Percentiles rank a stretch among this genome's conserved stretches.
These are phyloP conservation scores for Oenanthe oenanthe DNA, from an alignment of 2,113 vertebrate species.

Conservation along the genomic window DNA sequence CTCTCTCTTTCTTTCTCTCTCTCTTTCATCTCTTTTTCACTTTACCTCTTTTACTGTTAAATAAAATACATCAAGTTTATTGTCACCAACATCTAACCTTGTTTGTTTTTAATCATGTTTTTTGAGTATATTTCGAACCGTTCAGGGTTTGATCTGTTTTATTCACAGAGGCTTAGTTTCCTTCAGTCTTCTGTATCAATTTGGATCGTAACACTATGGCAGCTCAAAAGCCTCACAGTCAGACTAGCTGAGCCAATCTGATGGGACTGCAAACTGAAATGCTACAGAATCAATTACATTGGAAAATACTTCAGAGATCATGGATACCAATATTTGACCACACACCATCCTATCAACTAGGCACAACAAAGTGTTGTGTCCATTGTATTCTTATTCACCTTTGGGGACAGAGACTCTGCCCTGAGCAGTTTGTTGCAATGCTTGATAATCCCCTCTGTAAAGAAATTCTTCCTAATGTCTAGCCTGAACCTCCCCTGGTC, in stretches of 20 bases:
- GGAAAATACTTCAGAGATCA: neutral
- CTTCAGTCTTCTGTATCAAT: neutral
- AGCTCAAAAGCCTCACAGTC: neutral
- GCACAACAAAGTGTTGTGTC: too few relatives aligned
- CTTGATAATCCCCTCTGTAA: too few relatives aligned
- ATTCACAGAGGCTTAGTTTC: neutral
- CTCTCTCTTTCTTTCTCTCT: neutral
- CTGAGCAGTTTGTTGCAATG: neutral
- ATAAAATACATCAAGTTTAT: neutral
- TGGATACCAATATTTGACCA: neutral
- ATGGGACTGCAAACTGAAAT: neutral
- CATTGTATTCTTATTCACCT: neutral
- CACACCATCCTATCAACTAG: neutral
- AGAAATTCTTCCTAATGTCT: too few relatives aligned
- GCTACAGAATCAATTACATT: neutral
- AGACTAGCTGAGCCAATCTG: neutral
- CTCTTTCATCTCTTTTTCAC: too few relatives aligned
- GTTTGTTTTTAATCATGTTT: neutral
- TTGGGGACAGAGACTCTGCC: neutral
- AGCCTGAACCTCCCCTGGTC: neutral
- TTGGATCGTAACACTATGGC: neutral
- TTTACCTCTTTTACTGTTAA: neutral
- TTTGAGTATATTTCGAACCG: neutral
- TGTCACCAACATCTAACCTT: neutral
- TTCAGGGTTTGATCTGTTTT: accelerated